A percentile compares a stretch with the other conserved stretches of the same genome.
Evolutionary conservation across 92 coral and sea anemone species (phyloP).

Genomic region (Desmophyllum pertusum): DNA sequence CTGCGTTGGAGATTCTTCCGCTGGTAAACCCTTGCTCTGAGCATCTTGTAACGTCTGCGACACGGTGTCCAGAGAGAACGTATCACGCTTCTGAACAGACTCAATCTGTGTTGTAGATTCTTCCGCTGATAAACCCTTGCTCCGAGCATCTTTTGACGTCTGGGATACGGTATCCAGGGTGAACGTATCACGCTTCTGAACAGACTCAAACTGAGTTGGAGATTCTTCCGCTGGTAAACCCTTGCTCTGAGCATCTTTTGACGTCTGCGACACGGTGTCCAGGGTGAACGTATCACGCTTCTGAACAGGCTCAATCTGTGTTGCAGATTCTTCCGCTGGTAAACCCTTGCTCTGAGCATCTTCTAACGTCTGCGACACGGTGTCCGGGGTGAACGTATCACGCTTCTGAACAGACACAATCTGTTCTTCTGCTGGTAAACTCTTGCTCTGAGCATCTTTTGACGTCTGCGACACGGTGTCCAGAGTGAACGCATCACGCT

Average conservation of each 20-base stretch:
- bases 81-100: slow-evolving; percentile 20
- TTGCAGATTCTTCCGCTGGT: neutral
- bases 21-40: slow-evolving; percentile 38
- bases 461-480: slow-evolving; percentile 50
- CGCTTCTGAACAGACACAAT: slow-evolving; percentile 1
- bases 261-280: slow-evolving; percentile 45
- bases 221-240: slow-evolving; percentile 26
- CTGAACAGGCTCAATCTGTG: neutral
- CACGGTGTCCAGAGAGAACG: slow-evolving; percentile 60
- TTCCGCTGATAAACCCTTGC: slow-evolving; percentile 29
- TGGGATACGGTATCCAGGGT: slow-evolving; percentile 54
- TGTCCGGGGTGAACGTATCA: slow-evolving; percentile 38
- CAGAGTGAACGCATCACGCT: slow-evolving; percentile 40
- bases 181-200: slow-evolving; percentile 20
- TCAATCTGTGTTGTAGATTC: neutral
- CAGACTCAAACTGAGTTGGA: neutral
- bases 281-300: slow-evolving; percentile 45
- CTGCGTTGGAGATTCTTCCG: neutral
- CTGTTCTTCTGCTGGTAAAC: slow-evolving; percentile 8
- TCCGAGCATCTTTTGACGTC: slow-evolving; percentile 38
- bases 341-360: slow-evolving; percentile 44
- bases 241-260: slow-evolving; percentile 38
- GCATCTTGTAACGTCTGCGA: slow-evolving; percentile 54
- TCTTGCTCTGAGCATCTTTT: slow-evolving; percentile 41
- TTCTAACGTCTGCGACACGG: slow-evolving; percentile 55